Conservation (phyloP, 2,888 invertebrate genomes). For the Muscina levida region DNA sequence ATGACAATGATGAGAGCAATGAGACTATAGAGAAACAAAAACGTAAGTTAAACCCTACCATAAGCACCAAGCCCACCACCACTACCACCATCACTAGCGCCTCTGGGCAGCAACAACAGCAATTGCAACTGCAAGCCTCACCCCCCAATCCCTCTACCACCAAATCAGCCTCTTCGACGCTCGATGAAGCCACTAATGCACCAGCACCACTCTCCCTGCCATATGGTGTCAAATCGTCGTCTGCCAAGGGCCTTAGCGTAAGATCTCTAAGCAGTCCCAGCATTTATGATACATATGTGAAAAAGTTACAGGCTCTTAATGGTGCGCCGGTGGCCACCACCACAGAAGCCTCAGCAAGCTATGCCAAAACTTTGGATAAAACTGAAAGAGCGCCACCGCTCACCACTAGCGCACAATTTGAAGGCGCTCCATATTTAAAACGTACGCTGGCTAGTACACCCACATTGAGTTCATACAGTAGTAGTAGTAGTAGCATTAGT, state of each 20-base stretch:
- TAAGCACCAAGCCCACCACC: constrained; percentile 60
- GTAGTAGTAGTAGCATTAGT: constrained; percentile 52
- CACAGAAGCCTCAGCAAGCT: constrained; percentile 68
- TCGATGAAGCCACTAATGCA: neutral
- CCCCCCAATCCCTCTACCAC: constrained; percentile 69
- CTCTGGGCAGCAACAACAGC: constrained; percentile 60
- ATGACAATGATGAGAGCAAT: constrained; percentile 76
- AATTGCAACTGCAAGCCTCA: constrained; percentile 64
- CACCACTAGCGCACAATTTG: constrained; percentile 67
- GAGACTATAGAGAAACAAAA: constrained; percentile 77
- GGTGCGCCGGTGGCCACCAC: constrained; percentile 58
- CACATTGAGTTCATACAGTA: constrained; percentile 55
- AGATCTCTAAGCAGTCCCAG: constrained; percentile 67
- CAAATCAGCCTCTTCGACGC: constrained; percentile 19
- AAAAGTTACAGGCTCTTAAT: constrained; percentile 75
- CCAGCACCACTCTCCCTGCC: constrained; percentile 26
- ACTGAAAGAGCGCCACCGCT: constrained; percentile 52
- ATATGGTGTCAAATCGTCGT: constrained; percentile 13
- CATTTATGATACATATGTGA: constrained; percentile 78
- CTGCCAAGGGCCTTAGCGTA: constrained; percentile 54
- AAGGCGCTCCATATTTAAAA: constrained; percentile 74
- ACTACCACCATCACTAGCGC: constrained; percentile 11
- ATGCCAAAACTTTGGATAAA: constrained; percentile 54
- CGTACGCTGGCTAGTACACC: constrained; percentile 71
- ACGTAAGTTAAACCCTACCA: constrained; percentile 74